Base-by-base conservation (phyloP, 1,140 invertebrate genomes). In the Dinoponera quadriceps region DNA sequence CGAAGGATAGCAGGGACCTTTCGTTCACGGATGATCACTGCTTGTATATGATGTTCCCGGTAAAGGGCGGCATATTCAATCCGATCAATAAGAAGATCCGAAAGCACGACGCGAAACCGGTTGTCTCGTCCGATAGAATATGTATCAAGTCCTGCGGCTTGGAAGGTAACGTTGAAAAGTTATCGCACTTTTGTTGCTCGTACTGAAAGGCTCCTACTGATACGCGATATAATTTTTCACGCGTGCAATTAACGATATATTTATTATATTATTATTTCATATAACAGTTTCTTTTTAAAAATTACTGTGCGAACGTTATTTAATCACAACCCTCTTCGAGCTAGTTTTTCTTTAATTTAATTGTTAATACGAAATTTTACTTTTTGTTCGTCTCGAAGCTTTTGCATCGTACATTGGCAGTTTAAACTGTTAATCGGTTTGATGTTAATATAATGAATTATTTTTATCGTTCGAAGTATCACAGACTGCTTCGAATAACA, bases 11-110 rank as follows among this genome's bases (percentile, higher is more conserved):
- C 22, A 92, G 96, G 95, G 98, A 99, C 93, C 93, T 98, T 44
- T 96, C 97, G 33, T 98, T 99, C 93, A 96, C 96, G 0, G 96
- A 98, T 88, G 96, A 96, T 7, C 95, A 97, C 65, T 99, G 98
- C 91, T 93, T 97, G 3, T 98, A 98, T 93, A 95, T 99, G 92
- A 97, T 99, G 95, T 99, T 98, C 95, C 97, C 97, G 0, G 95
- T 97, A 0, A 96, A 97, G 91, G 98, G 98, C 11, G 98, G 98
- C 3, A 94, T 93, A 4, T 98, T 97, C 92, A 96, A 98, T 92
- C 94, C 96, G 18, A 97, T 97, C 14, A 98, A 96, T 91, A 98
- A 98, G 92, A 97, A 97, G 88, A 98, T 98, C 54, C 95, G 96
- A 69, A 98, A 98, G 89, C 98, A 99, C 91, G 95, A 96, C 62